Percentiles rank a stretch among this genome's conserved stretches.
Evolutionary conservation across 92 coral and sea anemone genomes (phyloP).

Genomic region (Epizoanthus ramosus): DNA sequence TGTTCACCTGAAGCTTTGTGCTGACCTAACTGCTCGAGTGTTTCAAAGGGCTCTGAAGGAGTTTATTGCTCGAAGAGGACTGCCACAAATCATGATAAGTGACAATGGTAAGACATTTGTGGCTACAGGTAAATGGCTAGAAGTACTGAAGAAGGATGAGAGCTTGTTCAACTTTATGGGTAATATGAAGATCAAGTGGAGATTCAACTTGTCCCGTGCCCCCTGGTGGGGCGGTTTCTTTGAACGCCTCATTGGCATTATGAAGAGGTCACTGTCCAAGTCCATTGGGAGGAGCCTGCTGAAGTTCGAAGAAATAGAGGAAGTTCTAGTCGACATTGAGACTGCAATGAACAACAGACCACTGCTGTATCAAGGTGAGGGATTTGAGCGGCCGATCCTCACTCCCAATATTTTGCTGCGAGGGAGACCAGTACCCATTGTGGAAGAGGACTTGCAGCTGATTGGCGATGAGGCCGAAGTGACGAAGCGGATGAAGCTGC

Average conservation of each 20-base stretch:
- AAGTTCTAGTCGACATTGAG: conserved; percentile 59
- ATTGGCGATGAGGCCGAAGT: conserved; percentile 42
- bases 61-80: conserved; percentile 54
- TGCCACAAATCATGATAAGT: conserved; percentile 46
- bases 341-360: conserved; percentile 63
- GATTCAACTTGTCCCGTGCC: conserved; percentile 54
- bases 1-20: conserved; percentile 49
- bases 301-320: conserved; percentile 43
- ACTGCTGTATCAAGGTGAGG: conserved; percentile 62
- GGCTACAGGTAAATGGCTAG: conserved; percentile 58
- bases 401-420: conserved; percentile 63
- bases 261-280: conserved; percentile 41
- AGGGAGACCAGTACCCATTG: conserved; percentile 22
- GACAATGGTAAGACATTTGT: conserved; percentile 65
- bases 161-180: conserved; percentile 39
- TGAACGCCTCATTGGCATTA: conserved; percentile 41
- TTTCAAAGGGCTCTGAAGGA: conserved; percentile 57
- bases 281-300: conserved; percentile 34
- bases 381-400: conserved; percentile 50
- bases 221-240: conserved; percentile 73
- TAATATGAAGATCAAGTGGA: conserved; percentile 28
- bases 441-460: conserved; percentile 53
- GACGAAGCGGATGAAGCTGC: conserved; percentile 46
- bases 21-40: conserved; percentile 45
- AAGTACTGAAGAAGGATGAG: conserved; percentile 38